Conservation (phyloP, 2,888 invertebrate species). For the Phaedon cochleariae region DNA sequence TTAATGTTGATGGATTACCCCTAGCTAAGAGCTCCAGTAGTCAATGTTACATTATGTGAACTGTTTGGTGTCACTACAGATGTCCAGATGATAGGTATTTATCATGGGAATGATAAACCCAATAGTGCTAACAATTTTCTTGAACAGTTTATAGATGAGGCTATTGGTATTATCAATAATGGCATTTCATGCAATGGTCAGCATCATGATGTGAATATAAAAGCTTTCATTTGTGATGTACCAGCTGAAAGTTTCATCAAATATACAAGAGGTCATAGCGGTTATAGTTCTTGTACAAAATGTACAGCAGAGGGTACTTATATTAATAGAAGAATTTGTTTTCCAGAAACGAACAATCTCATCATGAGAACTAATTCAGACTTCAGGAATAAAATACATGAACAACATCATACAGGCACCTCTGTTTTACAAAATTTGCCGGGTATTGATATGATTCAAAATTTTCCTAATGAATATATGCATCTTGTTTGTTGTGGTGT, state of each 20-base stretch:
- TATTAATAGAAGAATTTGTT: conserved; percentile 24
- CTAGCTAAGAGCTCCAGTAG: conserved; percentile 15
- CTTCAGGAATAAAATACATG: conserved; percentile 28
- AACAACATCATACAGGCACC: conserved; percentile 34
- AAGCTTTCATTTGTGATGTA: conserved; percentile 39
- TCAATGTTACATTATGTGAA: conserved; percentile 7
- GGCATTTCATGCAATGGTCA: conserved; percentile 13
- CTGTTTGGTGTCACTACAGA: background rate
- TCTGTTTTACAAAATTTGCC: conserved; percentile 38
- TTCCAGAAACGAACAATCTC: conserved; percentile 29
- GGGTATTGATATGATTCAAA: conserved; percentile 39
- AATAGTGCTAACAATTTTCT: conserved; percentile 17
- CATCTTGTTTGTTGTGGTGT: conserved; percentile 34
- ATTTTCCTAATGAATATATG: conserved; percentile 41
- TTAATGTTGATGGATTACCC: no score
- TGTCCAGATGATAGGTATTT: conserved; percentile 5
- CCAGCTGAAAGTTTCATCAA: conserved; percentile 35
- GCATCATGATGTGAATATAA: conserved; percentile 10
- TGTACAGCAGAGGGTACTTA: conserved; percentile 28
- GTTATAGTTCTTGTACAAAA: conserved; percentile 35
- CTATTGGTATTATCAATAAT: conserved; percentile 13
- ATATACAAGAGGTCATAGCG: conserved; percentile 32
- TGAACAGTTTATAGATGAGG: conserved; percentile 12
- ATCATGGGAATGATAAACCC: conserved; percentile 21
- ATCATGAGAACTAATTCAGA: conserved; percentile 18